Conservation (phyloP, 2,888 invertebrate species). For the Melanargia galathea region DNA sequence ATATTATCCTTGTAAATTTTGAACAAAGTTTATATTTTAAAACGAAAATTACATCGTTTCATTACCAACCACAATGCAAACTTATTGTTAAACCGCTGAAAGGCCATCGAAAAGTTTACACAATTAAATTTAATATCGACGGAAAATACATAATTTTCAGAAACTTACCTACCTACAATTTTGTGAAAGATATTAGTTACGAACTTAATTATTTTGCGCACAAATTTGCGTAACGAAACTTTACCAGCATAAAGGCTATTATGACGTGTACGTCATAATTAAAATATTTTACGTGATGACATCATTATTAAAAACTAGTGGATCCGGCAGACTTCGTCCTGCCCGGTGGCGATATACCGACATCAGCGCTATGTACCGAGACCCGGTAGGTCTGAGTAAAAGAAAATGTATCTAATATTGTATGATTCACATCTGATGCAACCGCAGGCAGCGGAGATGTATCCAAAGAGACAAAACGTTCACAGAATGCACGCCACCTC, state of each 20-base stretch:
- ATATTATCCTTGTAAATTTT: too few species aligned
- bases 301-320: background rate
- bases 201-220: slow-evolving; percentile 11
- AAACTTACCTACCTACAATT: slow-evolving; percentile 8
- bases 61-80: background rate
- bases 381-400: too few species aligned
- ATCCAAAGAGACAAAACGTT: too few species aligned
- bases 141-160: slow-evolving; percentile 6
- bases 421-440: too few species aligned
- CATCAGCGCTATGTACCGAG: too few species aligned
- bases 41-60: background rate
- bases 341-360: too few species aligned
- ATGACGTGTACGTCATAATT: background rate
- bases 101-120: slow-evolving; percentile 10
- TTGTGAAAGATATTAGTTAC: slow-evolving; percentile 1
- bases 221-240: slow-evolving; percentile 3
- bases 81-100: background rate
- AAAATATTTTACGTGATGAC: background rate
- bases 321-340: too few species aligned
- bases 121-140: slow-evolving; percentile 11
- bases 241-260: background rate
- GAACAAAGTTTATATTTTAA: background rate
- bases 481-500: too few species aligned
- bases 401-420: too few species aligned
- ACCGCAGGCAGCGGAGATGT: too few species aligned